Conservation (phyloP, 2,113 vertebrate genomes). For the Pygoscelis adeliae region DNA sequence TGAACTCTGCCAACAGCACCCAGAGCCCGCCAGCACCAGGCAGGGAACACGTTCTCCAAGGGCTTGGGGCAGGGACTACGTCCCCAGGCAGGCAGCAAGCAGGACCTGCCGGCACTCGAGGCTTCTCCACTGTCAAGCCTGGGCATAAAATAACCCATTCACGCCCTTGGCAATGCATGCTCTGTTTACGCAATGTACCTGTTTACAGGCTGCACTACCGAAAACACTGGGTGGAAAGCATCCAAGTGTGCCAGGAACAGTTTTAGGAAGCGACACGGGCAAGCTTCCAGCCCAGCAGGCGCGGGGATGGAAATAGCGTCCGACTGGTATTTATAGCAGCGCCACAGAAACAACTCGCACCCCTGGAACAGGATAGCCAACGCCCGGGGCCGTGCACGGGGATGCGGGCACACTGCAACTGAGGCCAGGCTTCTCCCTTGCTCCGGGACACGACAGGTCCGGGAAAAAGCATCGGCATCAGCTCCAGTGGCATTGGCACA, state of each 20-base stretch:
- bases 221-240: background rate
- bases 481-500: background rate
- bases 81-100: background rate
- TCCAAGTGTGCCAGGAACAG: background rate
- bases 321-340: background rate
- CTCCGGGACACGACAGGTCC: accelerated
- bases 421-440: background rate
- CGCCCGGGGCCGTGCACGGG: accelerated
- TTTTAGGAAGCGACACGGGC: background rate
- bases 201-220: background rate
- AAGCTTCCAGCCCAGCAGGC: background rate
- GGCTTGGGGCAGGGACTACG: background rate
- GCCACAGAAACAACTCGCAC: background rate
- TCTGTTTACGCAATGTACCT: background rate
- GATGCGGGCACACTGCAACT: background rate
- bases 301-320: background rate
- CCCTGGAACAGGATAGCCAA: background rate
- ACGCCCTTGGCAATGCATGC: background rate
- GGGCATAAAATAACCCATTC: background rate
- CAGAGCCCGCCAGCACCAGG: background rate
- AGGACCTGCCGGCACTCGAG: background rate
- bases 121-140: background rate
- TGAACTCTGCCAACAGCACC: background rate
- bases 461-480: background rate
- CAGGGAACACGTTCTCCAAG: background rate